Evolutionary conservation across 2,888 invertebrate genomes (phyloP).

Genomic region (Ophioninae sp.): DNA sequence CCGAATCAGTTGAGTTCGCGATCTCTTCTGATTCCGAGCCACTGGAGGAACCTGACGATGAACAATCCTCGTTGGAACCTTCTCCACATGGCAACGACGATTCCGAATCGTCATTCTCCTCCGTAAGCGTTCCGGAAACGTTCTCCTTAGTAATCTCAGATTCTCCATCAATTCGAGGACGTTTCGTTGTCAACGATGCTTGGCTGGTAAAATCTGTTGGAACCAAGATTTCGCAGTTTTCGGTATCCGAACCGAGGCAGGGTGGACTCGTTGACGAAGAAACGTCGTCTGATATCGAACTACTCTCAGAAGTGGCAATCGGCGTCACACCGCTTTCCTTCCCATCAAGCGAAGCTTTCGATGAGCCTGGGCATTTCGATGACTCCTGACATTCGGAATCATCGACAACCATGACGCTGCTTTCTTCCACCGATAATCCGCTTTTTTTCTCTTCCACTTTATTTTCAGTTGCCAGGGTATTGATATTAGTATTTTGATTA

Average conservation of each 20-base stretch:
- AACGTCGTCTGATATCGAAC: neutral
- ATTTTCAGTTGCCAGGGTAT: neutral
- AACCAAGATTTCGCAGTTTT: slow-evolving; percentile 8
- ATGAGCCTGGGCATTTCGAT: neutral
- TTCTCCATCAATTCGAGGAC: neutral
- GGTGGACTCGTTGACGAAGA: neutral
- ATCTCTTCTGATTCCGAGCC: neutral
- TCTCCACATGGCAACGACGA: neutral
- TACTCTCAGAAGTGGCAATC: neutral
- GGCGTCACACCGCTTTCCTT: neutral
- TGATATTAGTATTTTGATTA: neutral
- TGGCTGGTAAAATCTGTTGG: neutral
- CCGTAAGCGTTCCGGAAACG: neutral
- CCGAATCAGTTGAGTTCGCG: neutral
- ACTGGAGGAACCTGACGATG: neutral
- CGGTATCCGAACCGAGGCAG: slow-evolving; percentile 16
- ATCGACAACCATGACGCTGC: neutral
- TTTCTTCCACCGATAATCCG: neutral
- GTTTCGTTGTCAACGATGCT: neutral
- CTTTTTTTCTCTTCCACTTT: neutral
- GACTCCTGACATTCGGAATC: slow-evolving; percentile 23
- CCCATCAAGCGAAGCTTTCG: neutral
- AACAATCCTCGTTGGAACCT: slow-evolving; percentile 20
- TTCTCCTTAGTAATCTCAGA: neutral
- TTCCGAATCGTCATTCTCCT: neutral